These are phyloP conservation scores for Sturnira hondurensis DNA, from an alignment of 2,113 vertebrate species.

Conservation along the genomic window DNA sequence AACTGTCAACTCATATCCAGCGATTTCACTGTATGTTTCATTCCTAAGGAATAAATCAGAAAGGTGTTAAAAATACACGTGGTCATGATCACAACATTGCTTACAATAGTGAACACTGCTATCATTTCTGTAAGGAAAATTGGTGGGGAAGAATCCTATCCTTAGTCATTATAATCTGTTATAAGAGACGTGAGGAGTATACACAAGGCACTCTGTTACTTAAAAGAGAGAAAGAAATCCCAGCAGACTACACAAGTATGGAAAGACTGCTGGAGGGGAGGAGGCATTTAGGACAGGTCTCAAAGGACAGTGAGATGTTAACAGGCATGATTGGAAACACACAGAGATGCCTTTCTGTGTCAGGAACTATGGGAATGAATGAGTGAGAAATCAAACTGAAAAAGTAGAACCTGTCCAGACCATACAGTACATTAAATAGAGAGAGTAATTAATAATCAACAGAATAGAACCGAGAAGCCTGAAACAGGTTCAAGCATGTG, in stretches of 20 bases:
- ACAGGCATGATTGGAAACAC: slow-evolving; percentile 31
- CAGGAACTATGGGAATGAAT: background rate
- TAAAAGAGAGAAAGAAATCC: background rate
- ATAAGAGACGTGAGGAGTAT: background rate
- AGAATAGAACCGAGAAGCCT: background rate
- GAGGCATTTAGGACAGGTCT: background rate
- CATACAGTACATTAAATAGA: background rate
- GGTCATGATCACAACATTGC: background rate
- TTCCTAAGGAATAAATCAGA: background rate
- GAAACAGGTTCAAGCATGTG: background rate
- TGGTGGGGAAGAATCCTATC: background rate
- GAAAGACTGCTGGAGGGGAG: background rate
- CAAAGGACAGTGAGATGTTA: slow-evolving; percentile 1
- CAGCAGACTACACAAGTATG: background rate
- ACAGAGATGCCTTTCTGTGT: slow-evolving; percentile 34
- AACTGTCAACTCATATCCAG: background rate
- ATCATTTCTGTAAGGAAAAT: background rate
- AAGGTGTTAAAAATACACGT: background rate
- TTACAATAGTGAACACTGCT: background rate
- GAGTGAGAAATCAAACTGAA: background rate
- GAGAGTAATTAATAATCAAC: background rate
- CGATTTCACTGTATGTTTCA: background rate
- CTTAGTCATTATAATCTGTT: background rate
- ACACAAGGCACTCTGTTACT: background rate
- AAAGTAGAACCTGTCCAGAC: background rate